Conservation (phyloP, 2,113 vertebrate genomes). For the Glaucidium brasilianum region DNA sequence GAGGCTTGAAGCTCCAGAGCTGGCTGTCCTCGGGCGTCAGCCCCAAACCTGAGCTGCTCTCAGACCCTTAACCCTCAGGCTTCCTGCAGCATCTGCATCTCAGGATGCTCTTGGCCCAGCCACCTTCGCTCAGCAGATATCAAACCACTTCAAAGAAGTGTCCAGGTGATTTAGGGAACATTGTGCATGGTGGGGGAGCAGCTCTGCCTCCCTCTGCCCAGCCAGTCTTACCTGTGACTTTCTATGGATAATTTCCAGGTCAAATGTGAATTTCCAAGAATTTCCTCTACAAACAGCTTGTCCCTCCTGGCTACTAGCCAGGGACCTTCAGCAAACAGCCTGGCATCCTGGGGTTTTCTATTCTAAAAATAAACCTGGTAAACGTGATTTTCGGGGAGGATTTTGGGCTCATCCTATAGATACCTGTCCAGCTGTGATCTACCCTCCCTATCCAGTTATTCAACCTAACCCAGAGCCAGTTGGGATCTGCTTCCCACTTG, state of each 20-base stretch:
- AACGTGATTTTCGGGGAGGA: not conserved
- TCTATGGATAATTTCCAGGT: not conserved
- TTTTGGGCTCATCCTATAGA: not conserved
- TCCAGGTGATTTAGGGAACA: not conserved
- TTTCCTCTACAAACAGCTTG: not conserved
- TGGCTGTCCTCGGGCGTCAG: not conserved
- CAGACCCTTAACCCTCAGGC: not conserved
- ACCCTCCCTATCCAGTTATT: not conserved
- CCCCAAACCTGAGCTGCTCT: not conserved
- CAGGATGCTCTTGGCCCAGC: not conserved
- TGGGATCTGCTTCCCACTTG: not conserved
- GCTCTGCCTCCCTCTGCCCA: not conserved
- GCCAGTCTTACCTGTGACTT: not conserved
- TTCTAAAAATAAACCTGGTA: not conserved
- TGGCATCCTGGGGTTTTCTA: not conserved
- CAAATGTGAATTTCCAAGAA: not conserved
- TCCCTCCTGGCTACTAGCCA: not conserved
- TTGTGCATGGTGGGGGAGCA: not conserved
- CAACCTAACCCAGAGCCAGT: not conserved
- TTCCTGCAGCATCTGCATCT: fast-evolving
- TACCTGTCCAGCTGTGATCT: not conserved
- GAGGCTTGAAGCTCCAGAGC: not conserved
- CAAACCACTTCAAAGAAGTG: not conserved
- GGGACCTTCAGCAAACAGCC: not conserved
- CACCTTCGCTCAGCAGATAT: not conserved